Evolutionary conservation across 1,140 invertebrate genomes (phyloP), one percentile per base, ranked within the genome.

Genomic region (Orchesella cincta): DNA sequence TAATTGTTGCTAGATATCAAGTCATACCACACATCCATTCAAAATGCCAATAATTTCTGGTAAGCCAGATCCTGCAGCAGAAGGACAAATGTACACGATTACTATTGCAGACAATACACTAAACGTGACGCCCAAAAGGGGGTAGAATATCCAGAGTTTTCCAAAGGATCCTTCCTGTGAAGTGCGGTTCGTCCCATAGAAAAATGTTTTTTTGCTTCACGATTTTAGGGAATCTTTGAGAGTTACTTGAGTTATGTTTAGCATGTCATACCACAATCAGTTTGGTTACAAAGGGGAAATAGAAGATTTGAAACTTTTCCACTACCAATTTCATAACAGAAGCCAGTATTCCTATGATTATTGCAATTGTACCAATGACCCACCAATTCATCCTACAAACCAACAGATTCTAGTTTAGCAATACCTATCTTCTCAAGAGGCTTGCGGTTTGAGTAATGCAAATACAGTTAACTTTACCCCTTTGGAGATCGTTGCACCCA

Each of bases 11-110:
- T 67, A 20, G 20, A 46, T 85, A 84, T 74, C n/a, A n/a, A n/a
- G n/a, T 12, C 85, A 79, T 51, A 87, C 83, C 57, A 85, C 83
- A 26, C 85, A 86, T 1, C 86, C 86, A 81, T 87, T 87, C 0
- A 87, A 81, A 72, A 86, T 87, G 0, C 86, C 86, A 26, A 86
- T 86, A 8, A 87, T 83, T 80, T 87, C 86, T 8, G 86, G 86
- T 54, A 87, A 84, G 34, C 86, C 86, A 31, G 86, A 86, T 0
- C 86, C 86, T 23, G 84, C 84, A n/a, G 86, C 86, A 80, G 83
- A 85, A 14, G 87, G 86, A 57, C 86, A 84, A 46, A 77, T 76
- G 84, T 83, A 82, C 83, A 85, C 79, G 83, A 84, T 54, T 84
- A 78, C 20, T 82, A 81, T 46, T 1, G 81, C 62, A 18, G 81